Evolutionary conservation across 2,888 invertebrate genomes (phyloP), one percentile per base, ranked within the genome.

Genomic region (Sinodicranocentrus sp.): DNA sequence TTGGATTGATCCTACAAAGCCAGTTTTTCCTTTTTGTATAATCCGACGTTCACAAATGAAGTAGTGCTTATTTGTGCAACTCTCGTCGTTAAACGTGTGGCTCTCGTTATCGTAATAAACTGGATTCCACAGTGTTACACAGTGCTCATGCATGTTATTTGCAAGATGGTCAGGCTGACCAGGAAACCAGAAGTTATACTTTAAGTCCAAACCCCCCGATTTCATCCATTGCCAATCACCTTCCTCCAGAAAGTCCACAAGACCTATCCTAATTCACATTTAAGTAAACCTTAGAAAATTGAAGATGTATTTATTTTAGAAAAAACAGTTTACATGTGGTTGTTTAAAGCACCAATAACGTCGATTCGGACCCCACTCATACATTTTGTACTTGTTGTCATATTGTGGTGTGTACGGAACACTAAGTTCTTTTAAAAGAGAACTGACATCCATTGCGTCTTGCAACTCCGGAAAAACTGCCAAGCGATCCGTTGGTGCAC

Each of bases 241-340:
- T 26, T 73, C 73, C 8, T 17, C n/a, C 2, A 8, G 13, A 26
- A 61, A 17, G 28, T 61, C 61, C 8, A 21, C 85, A 0, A 85
- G 75, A 2, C 85, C 85, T 17, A 85, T 82, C 85, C 48, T 48
- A 5, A n/a, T n/a, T n/a, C n/a, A n/a, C n/a, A n/a, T n/a, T n/a
- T n/a, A n/a, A n/a, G n/a, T n/a, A n/a, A n/a, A n/a, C n/a, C n/a
- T n/a, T n/a, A n/a, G n/a, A n/a, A n/a, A n/a, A n/a, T n/a, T n/a
- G n/a, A n/a, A n/a, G n/a, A n/a, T 39, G 6, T 39, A 39, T 13
- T 8, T 39, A 39, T 6, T 39, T 13, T 6, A 39, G 39, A 8
- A 6, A 39, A 6, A 39, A 8, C 6, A 13, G 39, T 39, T 8
- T 6, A 8, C 39, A 39, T 6, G 13, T 13, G 13, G 13, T 39